These are phyloP conservation scores for Acanthurus leucopareius DNA, from an alignment of 2,797 vertebrate species.

Conservation along the genomic window DNA sequence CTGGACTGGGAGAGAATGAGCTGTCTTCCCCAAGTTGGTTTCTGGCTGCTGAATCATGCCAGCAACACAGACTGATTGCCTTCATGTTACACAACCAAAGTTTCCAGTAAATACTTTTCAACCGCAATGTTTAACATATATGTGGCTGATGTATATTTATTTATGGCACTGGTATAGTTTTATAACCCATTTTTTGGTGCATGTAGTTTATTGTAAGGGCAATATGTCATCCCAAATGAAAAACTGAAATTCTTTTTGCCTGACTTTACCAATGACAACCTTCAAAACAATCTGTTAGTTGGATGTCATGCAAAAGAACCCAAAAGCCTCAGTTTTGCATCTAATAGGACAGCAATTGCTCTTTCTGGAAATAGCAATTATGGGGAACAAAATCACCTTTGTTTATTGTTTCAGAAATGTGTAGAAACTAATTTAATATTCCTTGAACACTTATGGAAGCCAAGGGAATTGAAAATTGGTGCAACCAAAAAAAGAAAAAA, in stretches of 20 bases:
- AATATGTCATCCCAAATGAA: background rate
- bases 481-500: background rate
- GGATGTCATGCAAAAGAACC: background rate
- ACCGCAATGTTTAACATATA: background rate
- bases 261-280: slow-evolving; percentile 17
- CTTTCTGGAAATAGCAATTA: slow-evolving; percentile 18
- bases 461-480: background rate
- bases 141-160: background rate
- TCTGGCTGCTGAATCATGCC: slow-evolving; percentile 60
- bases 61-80: slow-evolving; percentile 17
- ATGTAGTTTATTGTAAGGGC: background rate
- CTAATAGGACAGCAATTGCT: slow-evolving; percentile 2
- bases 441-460: background rate
- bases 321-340: background rate
- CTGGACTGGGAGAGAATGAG: slow-evolving; percentile 33
- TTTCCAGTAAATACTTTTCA: background rate
- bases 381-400: slow-evolving; percentile 2
- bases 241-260: slow-evolving; percentile 17
- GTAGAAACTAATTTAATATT: slow-evolving; percentile 9
- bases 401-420: slow-evolving; percentile 17
- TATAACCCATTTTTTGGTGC: background rate
- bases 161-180: background rate
- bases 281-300: slow-evolving; percentile 14
- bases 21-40: slow-evolving; percentile 45
- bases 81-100: slow-evolving; percentile 32